These are phyloP conservation scores for Archivesica marissinica DNA, from an alignment of 1,140 invertebrate genomes.

Conservation along the genomic window DNA sequence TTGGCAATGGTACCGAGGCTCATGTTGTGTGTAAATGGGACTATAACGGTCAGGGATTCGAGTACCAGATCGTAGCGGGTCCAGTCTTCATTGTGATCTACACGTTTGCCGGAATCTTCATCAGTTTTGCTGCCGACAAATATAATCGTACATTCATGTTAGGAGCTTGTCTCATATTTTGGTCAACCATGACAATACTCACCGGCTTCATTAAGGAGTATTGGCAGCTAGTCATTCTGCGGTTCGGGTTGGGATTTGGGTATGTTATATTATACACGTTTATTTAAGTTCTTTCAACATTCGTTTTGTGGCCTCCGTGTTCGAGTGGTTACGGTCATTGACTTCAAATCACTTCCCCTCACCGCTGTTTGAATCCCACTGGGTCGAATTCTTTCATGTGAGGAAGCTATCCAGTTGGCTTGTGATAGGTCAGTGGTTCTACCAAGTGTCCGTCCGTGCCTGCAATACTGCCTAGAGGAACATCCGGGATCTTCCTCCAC, in stretches of 20 bases:
- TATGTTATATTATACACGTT: slow-evolving; percentile 81
- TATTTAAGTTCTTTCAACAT: neutral
- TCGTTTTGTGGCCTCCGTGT: too few species aligned
- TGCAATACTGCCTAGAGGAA: too few species aligned
- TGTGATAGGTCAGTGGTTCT: too few species aligned
- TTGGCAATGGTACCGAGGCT: slow-evolving; percentile 82
- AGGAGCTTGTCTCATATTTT: slow-evolving; percentile 90
- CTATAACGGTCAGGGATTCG: slow-evolving; percentile 95
- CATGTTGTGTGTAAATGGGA: slow-evolving; percentile 93
- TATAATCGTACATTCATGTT: slow-evolving; percentile 89
- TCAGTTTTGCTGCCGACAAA: slow-evolving; percentile 94
- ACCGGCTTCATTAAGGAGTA: slow-evolving; percentile 92
- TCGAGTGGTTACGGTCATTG: too few species aligned
- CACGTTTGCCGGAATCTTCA: slow-evolving; percentile 92
- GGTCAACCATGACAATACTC: slow-evolving; percentile 93
- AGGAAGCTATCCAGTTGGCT: too few species aligned
- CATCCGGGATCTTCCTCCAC: too few species aligned
- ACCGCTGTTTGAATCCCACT: too few species aligned
- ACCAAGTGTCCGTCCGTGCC: too few species aligned
- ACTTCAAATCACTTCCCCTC: too few species aligned
- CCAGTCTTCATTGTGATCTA: slow-evolving; percentile 96
- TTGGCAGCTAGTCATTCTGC: slow-evolving; percentile 94
- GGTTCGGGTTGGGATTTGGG: slow-evolving; percentile 94
- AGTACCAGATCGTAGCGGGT: slow-evolving; percentile 96
- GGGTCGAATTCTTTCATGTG: too few species aligned